A percentile compares a stretch with the other conserved stretches of the same genome.
Conservation (phyloP, 2,888 invertebrate species). For the Perithous albicinctus region DNA sequence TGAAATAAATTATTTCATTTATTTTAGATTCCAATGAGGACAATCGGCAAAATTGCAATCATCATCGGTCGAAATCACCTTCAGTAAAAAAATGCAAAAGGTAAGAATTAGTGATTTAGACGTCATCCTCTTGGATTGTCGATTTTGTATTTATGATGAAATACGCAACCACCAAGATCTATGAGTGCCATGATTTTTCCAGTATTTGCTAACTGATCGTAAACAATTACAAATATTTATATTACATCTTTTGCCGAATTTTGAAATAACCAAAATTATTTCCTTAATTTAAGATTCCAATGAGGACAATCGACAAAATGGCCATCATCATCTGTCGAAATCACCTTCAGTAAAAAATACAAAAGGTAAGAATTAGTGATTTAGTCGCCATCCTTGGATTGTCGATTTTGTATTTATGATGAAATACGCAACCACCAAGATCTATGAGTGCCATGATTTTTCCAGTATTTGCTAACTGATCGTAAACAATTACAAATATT, state of each 20-base stretch:
- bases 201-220: slow-evolving; percentile 75
- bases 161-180: slow-evolving; percentile 73
- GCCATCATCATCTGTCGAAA: background rate
- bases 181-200: slow-evolving; percentile 73
- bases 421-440: slow-evolving; percentile 72
- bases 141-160: slow-evolving; percentile 64
- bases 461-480: slow-evolving; percentile 73
- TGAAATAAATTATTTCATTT: background rate
- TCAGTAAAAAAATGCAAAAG: background rate
- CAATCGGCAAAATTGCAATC: background rate
- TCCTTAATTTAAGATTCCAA: slow-evolving; percentile 39
- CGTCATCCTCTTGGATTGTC: slow-evolving; percentile 9
- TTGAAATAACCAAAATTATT: background rate
- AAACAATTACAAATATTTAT: background rate
- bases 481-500: background rate
- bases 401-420: slow-evolving; percentile 58
- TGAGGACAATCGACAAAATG: background rate
- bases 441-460: slow-evolving; percentile 74
- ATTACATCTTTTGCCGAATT: background rate
- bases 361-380: slow-evolving; percentile 1
- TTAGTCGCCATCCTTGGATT: background rate
- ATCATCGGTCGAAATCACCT: background rate
- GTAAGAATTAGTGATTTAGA: slow-evolving; percentile 25
- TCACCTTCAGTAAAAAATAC: background rate
- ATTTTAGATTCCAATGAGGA: background rate